phyloP scores from a whole-genome alignment of 2,113 vertebrate species.

The Mus musculus region GRCm39 chr3:53925501-53926000 shows the following conservation, averaged over 20 bases:
- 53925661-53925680: background rate
- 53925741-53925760: background rate
- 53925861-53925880: background rate
- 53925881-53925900: background rate
- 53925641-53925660: background rate
- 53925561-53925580: too few species aligned
- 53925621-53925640: slow-evolving; percentile 12
- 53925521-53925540: background rate
- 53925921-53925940: background rate
- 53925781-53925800: background rate
- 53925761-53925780: background rate
- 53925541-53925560: background rate
- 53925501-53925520: background rate
- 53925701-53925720: background rate
- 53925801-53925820: background rate
- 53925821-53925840: background rate
- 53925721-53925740: background rate
- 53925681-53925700: background rate
- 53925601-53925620: background rate
- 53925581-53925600: rapidly evolving
- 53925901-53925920: background rate
- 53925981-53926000: slow-evolving; percentile 34
- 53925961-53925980: background rate
- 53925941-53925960: background rate
- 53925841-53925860: slow-evolving; percentile 28